Percentiles rank a stretch among this genome's conserved stretches.
phyloP scores from a whole-genome alignment of 2,888 invertebrate species.

The Crematogaster levior region DNA sequence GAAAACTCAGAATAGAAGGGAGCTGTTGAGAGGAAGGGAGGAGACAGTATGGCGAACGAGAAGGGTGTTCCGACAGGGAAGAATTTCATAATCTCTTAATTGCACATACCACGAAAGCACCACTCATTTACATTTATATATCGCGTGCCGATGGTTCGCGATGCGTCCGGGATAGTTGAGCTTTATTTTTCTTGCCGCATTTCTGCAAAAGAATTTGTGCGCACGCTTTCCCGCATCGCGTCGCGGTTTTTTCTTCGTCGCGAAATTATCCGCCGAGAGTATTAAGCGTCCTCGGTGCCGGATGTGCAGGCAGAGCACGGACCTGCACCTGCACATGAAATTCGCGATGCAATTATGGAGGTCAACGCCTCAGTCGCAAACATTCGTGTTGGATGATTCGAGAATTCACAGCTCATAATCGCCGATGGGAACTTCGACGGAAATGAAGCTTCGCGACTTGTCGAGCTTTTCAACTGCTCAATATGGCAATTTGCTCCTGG shows the following conservation, averaged over 20 bases:
- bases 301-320: constrained; percentile 29
- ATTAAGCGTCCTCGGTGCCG: neutral
- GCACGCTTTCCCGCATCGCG: neutral
- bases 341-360: constrained; percentile 45
- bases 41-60: constrained; percentile 55
- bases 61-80: constrained; percentile 84
- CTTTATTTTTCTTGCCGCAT: constrained; percentile 74
- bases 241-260: constrained; percentile 61
- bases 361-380: constrained; percentile 50
- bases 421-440: constrained; percentile 32
- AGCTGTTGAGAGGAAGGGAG: neutral
- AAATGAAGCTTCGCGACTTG: constrained; percentile 53
- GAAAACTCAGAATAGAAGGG: constrained; percentile 63
- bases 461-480: constrained; percentile 29
- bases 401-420: constrained; percentile 59
- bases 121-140: constrained; percentile 85
- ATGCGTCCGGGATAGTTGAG: constrained; percentile 75
- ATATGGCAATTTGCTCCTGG: constrained; percentile 37
- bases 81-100: constrained; percentile 86
- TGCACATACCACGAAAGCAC: constrained; percentile 84
- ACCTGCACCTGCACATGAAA: constrained; percentile 45
- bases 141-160: constrained; percentile 84
- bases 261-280: constrained; percentile 3
- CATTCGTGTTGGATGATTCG: constrained; percentile 45
- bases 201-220: constrained; percentile 46